Base-by-base conservation (phyloP, 2,888 invertebrate genomes). In the Poecilobothrus nobilitatus region DNA sequence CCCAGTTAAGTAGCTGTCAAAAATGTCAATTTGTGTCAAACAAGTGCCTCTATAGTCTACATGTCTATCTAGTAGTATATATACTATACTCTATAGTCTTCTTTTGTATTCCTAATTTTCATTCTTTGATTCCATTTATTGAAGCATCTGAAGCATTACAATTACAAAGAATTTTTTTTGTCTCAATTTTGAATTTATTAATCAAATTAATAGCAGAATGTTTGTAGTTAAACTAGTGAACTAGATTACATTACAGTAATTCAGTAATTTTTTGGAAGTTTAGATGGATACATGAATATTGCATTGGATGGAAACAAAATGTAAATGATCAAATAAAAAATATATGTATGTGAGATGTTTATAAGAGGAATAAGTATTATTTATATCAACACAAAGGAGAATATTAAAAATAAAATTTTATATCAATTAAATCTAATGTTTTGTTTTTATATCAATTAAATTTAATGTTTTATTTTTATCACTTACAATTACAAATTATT, bases 261-360 rank as follows among this genome's bases (percentile, higher is more conserved):
- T n/a, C n/a, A n/a, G n/a, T n/a, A n/a, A n/a, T n/a, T 99, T 7
- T 82, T 99, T 68, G 97, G 97, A 0, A 98, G 98, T 80, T 83
- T 99, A 18, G 99, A 99, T 83, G 99, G 99, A 12, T 99, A 99
- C 83, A 98, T 99, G 98, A 99, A 99, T 82, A 99, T 99, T 76
- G 98, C 98, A 0, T 84, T 99, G 7, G 99, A 99, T 79, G 98
- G 99, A 83, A 99, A 83, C 99, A 99, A 81, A 99, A 99, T 82
- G 95, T 96, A 0, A 97, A 98, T 78, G 99, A 99, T 0, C 97
- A 97, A 79, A 84, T 98, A 41, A 98, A 99, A 81, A 97, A 97
- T 80, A 99, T 99, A 83, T 99, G 98, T 79, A 99, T n/a, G n/a
- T n/a, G 99, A 0, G 99, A 99, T 84, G 97, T 99, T 99, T 79